Conservation (phyloP, 2,797 vertebrate genomes). For the Sebastes elongatus region DNA sequence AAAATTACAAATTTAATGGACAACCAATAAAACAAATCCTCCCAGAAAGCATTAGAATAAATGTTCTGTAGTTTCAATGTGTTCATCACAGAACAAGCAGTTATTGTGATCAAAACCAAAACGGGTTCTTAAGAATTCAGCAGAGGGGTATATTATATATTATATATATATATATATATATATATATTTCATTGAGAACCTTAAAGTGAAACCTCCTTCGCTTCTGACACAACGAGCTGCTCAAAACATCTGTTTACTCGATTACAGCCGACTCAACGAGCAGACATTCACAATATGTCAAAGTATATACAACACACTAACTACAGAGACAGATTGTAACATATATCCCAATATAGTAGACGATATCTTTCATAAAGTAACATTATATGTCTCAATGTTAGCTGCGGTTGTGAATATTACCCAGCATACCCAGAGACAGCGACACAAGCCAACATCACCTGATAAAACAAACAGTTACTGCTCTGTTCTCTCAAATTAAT, state of each 20-base stretch:
- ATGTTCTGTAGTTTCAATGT: too few relatives aligned
- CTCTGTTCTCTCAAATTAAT: background rate
- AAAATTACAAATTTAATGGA: too few relatives aligned
- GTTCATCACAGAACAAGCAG: too few relatives aligned
- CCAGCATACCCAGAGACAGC: conserved; percentile 12
- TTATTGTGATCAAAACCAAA: too few relatives aligned
- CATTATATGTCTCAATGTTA: background rate
- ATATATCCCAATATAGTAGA: background rate
- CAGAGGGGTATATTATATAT: accelerated
- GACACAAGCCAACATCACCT: background rate
- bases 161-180: too few relatives aligned
- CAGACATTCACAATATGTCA: background rate
- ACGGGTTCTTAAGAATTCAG: too few relatives aligned
- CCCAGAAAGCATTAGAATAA: too few relatives aligned
- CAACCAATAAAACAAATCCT: too few relatives aligned
- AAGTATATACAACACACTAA: background rate
- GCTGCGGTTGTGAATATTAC: conserved; percentile 2
- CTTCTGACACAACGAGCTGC: background rate
- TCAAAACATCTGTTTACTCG: background rate
- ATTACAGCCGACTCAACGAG: background rate
- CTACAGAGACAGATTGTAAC: accelerated
- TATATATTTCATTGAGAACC: too few relatives aligned
- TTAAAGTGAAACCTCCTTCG: too few relatives aligned
- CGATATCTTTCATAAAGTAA: background rate
- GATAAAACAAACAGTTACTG: too few relatives aligned